Conservation (phyloP, 2,113 vertebrate genomes). For the Pardalotus punctatus region DNA sequence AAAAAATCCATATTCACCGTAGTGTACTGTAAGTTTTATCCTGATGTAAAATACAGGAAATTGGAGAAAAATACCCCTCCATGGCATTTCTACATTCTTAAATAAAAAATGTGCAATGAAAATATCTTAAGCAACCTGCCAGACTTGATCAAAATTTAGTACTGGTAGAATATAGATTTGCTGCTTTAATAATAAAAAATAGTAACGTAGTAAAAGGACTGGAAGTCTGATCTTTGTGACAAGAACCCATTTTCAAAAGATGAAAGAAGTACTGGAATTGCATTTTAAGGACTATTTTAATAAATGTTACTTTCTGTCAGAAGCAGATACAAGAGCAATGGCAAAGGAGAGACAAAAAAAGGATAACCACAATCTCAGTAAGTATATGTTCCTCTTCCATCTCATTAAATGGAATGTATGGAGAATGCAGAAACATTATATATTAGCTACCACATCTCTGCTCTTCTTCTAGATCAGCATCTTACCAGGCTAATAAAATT, state of each 20-base stretch:
- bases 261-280: not conserved
- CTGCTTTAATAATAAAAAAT: not conserved
- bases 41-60: slow-evolving; percentile 9
- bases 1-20: slow-evolving; percentile 36
- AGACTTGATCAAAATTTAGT: not conserved
- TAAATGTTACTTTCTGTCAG: slow-evolving; percentile 75
- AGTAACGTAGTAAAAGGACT: not conserved
- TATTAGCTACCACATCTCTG: not conserved
- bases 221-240: not conserved
- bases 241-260: not conserved
- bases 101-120: not conserved
- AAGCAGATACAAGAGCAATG: slow-evolving; percentile 88
- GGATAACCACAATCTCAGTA: slow-evolving; percentile 98
- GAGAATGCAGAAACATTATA: not conserved
- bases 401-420: not conserved
- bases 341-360: slow-evolving; percentile 98
- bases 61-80: not conserved
- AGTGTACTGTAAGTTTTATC: not conserved
- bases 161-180: not conserved
- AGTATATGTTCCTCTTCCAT: slow-evolving; percentile 63
- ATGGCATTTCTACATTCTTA: not conserved
- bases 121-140: not conserved
- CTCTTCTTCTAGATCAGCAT: not conserved
- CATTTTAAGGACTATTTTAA: slow-evolving; percentile 29
- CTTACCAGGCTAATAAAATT: not conserved